Conservation (phyloP, 2,888 invertebrate species). For the Cosmia pyralina region DNA sequence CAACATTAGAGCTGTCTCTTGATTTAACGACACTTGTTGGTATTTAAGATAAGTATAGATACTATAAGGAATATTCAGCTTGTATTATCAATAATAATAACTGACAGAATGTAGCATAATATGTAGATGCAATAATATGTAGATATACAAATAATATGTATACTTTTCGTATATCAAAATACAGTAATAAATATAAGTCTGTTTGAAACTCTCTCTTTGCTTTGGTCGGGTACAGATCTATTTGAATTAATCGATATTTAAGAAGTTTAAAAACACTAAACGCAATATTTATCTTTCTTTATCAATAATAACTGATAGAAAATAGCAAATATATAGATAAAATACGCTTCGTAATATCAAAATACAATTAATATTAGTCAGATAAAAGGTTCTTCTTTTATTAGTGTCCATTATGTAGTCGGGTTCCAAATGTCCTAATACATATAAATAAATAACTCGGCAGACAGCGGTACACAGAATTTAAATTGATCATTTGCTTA, state of each 20-base stretch:
- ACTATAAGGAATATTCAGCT: background rate
- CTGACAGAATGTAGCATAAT: background rate
- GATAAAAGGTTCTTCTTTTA: slow-evolving; percentile 2
- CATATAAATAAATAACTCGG: background rate
- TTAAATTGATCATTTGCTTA: slow-evolving; percentile 9
- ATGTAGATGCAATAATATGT: background rate
- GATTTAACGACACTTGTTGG: background rate
- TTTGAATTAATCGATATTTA: background rate
- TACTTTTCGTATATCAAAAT: background rate
- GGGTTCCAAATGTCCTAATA: background rate
- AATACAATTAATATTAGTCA: background rate
- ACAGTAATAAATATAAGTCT: background rate
- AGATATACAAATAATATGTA: background rate
- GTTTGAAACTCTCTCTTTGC: background rate
- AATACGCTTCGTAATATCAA: background rate
- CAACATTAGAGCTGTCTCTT: slow-evolving; percentile 18
- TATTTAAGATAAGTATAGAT: slow-evolving; percentile 22
- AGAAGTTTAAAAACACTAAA: background rate
- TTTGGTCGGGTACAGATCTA: background rate
- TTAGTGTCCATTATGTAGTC: background rate
- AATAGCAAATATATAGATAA: background rate
- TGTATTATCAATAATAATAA: background rate
- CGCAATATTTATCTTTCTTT: too few relatives aligned
- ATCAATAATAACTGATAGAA: background rate
- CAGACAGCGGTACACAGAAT: slow-evolving; percentile 16